A percentile compares a stretch with the other conserved stretches of the same genome.
Conservation (phyloP, 2,113 vertebrate species). For the Crotophaga sulcirostris region DNA sequence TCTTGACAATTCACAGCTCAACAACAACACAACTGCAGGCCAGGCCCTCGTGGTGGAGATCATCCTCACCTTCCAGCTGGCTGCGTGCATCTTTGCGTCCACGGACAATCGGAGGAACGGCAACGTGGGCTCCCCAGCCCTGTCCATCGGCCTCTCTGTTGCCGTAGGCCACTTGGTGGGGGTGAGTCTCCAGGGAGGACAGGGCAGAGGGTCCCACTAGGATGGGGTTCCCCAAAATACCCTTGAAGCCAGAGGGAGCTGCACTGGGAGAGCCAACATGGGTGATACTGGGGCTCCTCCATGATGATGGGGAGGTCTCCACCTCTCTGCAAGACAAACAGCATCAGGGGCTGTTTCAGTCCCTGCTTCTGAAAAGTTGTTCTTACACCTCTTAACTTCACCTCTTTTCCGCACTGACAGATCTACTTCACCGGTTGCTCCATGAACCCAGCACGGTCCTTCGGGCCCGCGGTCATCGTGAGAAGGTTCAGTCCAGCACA, state of each 20-base stretch:
- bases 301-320: fast-evolving
- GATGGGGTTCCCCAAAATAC: background rate
- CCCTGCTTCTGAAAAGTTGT: background rate
- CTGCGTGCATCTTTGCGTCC: slow-evolving; percentile 77
- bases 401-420: slow-evolving; percentile 16
- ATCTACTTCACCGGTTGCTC: slow-evolving; percentile 84
- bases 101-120: slow-evolving; percentile 70
- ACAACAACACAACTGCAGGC: slow-evolving; percentile 59
- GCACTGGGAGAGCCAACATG: fast-evolving
- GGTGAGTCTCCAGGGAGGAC: slow-evolving; percentile 55
- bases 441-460: slow-evolving; percentile 84
- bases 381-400: background rate
- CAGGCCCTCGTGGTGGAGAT: slow-evolving; percentile 79
- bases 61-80: slow-evolving; percentile 82
- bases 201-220: too few relatives aligned
- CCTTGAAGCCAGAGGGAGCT: fast-evolving
- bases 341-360: fast-evolving
- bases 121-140: slow-evolving; percentile 63
- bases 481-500: slow-evolving; percentile 67
- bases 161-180: slow-evolving; percentile 80
- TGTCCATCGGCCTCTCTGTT: slow-evolving; percentile 79
- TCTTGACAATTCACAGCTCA: slow-evolving; percentile 49
- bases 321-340: background rate
- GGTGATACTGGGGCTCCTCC: background rate
- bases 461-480: slow-evolving; percentile 75